phyloP scores from a whole-genome alignment of 1,140 invertebrate species.

The Pogonomyrmex barbatus region DNA sequence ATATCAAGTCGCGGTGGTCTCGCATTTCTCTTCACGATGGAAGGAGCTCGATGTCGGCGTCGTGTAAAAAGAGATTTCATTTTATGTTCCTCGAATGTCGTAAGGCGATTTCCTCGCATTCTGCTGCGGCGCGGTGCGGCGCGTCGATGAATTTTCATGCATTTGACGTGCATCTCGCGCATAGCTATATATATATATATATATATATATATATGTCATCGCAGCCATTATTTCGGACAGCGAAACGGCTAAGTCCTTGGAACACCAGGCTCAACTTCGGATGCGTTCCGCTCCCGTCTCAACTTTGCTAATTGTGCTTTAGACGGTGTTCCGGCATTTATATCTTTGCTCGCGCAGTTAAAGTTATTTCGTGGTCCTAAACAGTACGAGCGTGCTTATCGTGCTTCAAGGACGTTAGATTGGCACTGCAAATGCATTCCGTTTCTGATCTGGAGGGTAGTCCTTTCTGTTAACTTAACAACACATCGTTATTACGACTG shows the following conservation, averaged over 20 bases:
- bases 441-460: neutral
- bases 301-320: conserved; percentile 79
- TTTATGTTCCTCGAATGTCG: neutral
- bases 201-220: conserved; percentile 10
- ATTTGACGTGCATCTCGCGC: neutral
- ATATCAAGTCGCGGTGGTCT: neutral
- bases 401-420: conserved; percentile 14
- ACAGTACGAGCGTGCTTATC: conserved; percentile 50
- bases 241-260: conserved; percentile 75
- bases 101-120: neutral
- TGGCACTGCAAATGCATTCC: conserved; percentile 23
- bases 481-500: neutral
- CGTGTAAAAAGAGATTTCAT: neutral
- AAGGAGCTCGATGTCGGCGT: neutral
- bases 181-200: neutral
- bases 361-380: conserved; percentile 53
- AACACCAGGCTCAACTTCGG: conserved; percentile 72
- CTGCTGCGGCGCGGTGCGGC: neutral
- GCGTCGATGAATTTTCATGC: conserved; percentile 35
- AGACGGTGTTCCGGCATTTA: conserved; percentile 64
- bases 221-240: conserved; percentile 61
- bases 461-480: neutral
- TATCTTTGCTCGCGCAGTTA: conserved; percentile 30
- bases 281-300: conserved; percentile 64
- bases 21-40: neutral